Evolutionary conservation across 2,113 vertebrate species (phyloP).

Genomic region (Barbus barbus): DNA sequence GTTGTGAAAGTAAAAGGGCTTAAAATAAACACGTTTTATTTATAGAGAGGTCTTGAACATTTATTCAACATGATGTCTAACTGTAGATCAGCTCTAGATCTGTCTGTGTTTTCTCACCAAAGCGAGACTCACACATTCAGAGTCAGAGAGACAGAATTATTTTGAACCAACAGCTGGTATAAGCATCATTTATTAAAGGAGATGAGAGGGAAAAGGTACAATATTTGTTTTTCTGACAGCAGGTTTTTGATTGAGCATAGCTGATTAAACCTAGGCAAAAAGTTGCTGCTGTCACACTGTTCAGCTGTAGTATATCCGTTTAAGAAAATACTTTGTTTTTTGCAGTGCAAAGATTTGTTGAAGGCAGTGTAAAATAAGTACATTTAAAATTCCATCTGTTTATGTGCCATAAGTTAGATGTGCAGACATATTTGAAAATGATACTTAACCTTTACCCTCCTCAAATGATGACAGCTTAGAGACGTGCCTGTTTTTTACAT

Average conservation of each 20-base stretch:
- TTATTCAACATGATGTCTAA: conserved; percentile 47
- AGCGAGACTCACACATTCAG: conserved; percentile 39
- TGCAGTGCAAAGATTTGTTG: background rate
- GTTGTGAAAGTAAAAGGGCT: background rate
- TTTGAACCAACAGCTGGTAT: conserved; percentile 34
- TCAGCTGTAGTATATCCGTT: background rate
- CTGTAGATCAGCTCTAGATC: conserved; percentile 29
- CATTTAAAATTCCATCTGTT: conserved; percentile 20
- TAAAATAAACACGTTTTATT: conserved; percentile 39
- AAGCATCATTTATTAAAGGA: conserved; percentile 17
- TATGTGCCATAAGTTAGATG: background rate
- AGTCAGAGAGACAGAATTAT: conserved; percentile 32
- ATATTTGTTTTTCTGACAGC: conserved; percentile 14
- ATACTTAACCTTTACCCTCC: background rate
- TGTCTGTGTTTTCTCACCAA: conserved; percentile 36
- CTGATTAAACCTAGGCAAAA: background rate
- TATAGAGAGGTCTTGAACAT: conserved; percentile 39
- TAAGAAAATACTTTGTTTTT: background rate
- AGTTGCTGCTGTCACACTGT: background rate
- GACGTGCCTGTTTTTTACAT: background rate
- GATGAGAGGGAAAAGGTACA: background rate
- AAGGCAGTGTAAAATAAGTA: background rate
- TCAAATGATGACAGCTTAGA: background rate
- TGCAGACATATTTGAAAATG: conserved; percentile 7
- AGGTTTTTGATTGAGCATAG: conserved; percentile 23